These are phyloP conservation scores for Panopea generosa DNA, from an alignment of 2,888 invertebrate species.

Conservation along the genomic window DNA sequence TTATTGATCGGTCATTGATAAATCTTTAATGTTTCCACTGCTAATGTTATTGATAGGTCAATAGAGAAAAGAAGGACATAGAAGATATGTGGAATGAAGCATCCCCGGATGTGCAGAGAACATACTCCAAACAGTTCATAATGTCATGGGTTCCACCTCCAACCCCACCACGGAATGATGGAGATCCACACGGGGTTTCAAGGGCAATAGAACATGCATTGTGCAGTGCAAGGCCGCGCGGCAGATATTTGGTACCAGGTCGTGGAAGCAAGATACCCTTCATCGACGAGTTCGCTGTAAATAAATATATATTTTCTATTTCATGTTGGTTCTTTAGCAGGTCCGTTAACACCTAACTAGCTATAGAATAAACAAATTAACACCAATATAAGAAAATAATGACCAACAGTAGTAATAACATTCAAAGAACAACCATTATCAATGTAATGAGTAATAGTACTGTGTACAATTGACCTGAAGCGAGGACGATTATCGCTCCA, in stretches of 20 bases:
- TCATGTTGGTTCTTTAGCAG: too few species aligned
- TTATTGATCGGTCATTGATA: too few species aligned
- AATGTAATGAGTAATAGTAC: too few species aligned
- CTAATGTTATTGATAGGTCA: slow-evolving; percentile 22
- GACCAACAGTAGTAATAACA: too few species aligned
- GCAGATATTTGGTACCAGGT: slow-evolving; percentile 36
- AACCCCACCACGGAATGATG: slow-evolving; percentile 9
- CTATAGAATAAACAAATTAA: too few species aligned
- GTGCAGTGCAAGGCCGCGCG: slow-evolving; percentile 10
- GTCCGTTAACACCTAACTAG: too few species aligned
- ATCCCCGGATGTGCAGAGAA: slow-evolving; percentile 20
- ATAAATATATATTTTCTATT: too few species aligned
- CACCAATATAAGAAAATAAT: too few species aligned
- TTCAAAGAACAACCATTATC: too few species aligned
- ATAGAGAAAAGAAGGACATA: slow-evolving; percentile 26
- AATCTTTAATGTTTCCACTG: too few species aligned
- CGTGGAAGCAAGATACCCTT: slow-evolving; percentile 4
- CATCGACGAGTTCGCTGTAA: slow-evolving; percentile 39
- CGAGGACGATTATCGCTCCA: too few species aligned
- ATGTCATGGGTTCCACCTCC: slow-evolving; percentile 25
- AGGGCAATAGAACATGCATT: slow-evolving; percentile 40
- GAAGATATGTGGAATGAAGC: slow-evolving; percentile 35
- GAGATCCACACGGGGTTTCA: slow-evolving; percentile 23
- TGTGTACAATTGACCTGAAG: too few species aligned
- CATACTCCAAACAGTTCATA: slow-evolving; percentile 28